Evolutionary conservation across 2,888 invertebrate species (phyloP).

Genomic region (Cheilosia pagana): DNA sequence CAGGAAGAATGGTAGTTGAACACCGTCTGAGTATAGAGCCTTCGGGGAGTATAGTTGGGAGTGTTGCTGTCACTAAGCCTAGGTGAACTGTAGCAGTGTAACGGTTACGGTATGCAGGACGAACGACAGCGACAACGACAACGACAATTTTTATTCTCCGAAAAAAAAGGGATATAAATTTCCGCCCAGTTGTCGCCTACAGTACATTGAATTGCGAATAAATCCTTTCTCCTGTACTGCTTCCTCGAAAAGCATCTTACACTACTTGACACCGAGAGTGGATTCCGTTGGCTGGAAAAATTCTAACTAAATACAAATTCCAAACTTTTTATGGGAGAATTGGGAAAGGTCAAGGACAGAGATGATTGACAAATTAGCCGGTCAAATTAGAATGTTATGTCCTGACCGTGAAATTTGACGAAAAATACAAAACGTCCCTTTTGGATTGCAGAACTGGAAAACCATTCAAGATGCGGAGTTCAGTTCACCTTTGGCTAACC

Average conservation of each 20-base stretch:
- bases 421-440: neutral
- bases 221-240: slow-evolving; percentile 26
- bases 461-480: slow-evolving; percentile 9
- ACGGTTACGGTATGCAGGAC: slow-evolving; percentile 44
- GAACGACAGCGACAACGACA: slow-evolving; percentile 2
- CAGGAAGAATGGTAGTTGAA: slow-evolving; percentile 12
- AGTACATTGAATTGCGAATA: slow-evolving; percentile 52
- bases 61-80: slow-evolving; percentile 46
- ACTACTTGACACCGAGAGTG: neutral
- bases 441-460: neutral
- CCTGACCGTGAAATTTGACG: neutral
- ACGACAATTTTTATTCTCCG: neutral
- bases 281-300: neutral
- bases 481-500: slow-evolving; percentile 1
- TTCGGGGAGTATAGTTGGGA: slow-evolving; percentile 21
- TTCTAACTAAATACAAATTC: neutral
- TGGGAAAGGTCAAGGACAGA: slow-evolving; percentile 18
- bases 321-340: neutral
- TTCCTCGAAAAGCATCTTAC: neutral
- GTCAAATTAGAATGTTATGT: neutral
- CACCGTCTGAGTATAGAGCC: slow-evolving; percentile 30
- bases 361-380: no score
- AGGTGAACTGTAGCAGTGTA: slow-evolving; percentile 48
- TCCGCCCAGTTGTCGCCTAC: slow-evolving; percentile 57
- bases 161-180: slow-evolving; percentile 55